Percentiles rank a stretch among this genome's conserved stretches.
Evolutionary conservation across 2,113 vertebrate genomes (phyloP).

Genomic region (Chaenogobius annularis): DNA sequence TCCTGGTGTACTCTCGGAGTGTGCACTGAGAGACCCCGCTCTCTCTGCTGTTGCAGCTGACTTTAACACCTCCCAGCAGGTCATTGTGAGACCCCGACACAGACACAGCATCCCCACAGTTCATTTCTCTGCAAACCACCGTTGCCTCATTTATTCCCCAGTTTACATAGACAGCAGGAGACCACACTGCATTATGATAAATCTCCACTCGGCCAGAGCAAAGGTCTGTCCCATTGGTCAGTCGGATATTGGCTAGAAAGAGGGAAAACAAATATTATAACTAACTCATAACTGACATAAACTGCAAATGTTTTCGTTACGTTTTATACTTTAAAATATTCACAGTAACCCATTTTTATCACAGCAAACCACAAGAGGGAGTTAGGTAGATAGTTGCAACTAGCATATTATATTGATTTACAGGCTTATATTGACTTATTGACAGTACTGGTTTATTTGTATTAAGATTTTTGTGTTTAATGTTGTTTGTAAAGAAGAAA

Average conservation of each 20-base stretch:
- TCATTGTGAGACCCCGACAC: conserved; percentile 10
- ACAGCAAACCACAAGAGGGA: too few species aligned
- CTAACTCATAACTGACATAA: too few species aligned
- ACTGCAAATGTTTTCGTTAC: too few species aligned
- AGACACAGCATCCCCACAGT: conserved; percentile 55
- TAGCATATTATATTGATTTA: too few species aligned
- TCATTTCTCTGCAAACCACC: conserved; percentile 65
- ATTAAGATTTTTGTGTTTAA: too few species aligned
- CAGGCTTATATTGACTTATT: too few species aligned
- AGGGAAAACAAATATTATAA: conserved; percentile 8
- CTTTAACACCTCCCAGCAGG: conserved; percentile 11
- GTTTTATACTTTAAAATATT: too few species aligned
- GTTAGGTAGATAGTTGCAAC: too few species aligned
- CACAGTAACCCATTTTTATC: too few species aligned
- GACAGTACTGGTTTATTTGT: too few species aligned
- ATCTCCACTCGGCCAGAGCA: conserved; percentile 67
- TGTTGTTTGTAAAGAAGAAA: too few species aligned
- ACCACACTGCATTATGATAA: conserved; percentile 32
- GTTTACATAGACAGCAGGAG: conserved; percentile 15
- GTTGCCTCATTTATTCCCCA: conserved; percentile 58
- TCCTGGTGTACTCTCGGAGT: conserved; percentile 11
- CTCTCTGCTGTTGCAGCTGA: conserved; percentile 52
- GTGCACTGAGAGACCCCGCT: conserved; percentile 46
- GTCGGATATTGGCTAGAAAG: conserved; percentile 35
- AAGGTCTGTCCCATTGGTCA: conserved; percentile 38